Base-by-base conservation (phyloP, 2,797 vertebrate genomes). In the Orientallactaga sibirica region DNA sequence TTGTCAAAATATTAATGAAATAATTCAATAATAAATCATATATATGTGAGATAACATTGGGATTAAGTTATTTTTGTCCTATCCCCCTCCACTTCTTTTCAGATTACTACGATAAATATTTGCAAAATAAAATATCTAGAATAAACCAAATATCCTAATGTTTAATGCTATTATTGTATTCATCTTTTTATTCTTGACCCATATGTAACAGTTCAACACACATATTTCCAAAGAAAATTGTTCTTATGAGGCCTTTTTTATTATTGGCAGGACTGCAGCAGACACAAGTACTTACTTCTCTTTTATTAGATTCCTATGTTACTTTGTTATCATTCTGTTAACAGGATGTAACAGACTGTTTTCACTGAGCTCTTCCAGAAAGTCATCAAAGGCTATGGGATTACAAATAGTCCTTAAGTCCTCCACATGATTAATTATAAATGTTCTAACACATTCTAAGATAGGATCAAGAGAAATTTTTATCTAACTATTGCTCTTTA, bases 71-170 rank as follows among this genome's bases (percentile, higher is more conserved):
- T 14, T 79, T 7, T 11, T 58, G 0, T 74, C n/a, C 10, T 24
- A 1, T 86, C 58, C 61, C 43, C 62, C 7, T 20, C 14, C 2
- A 4, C 37, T 2, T 55, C 58, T 73, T 5, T 84, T 91, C 52
- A 14, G 10, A 89, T 70, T n/a, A 79, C 24, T 83, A 25, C 24
- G 33, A 16, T 66, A 76, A 61, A 76, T 87, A 4, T 90, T 92
- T 84, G 6, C 29, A 67, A 82, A 70, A 84, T 11, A 92, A 92
- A 90, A 71, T 70, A 80, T 58, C 52, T 68, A 62, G 20, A 10
- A 74, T 37, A 19, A 92, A 64, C 33, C 7, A n/a, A 66, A 8
- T 20, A 10, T 15, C 2, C 41, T 61, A 15, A 4, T 89, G 3
- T 64, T 61, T 84, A 67, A 58, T 58, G 4, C 11, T 2, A 80